These are phyloP conservation scores for Onychostruthus taczanowskii DNA, from an alignment of 2,113 vertebrate genomes.

Conservation along the genomic window DNA sequence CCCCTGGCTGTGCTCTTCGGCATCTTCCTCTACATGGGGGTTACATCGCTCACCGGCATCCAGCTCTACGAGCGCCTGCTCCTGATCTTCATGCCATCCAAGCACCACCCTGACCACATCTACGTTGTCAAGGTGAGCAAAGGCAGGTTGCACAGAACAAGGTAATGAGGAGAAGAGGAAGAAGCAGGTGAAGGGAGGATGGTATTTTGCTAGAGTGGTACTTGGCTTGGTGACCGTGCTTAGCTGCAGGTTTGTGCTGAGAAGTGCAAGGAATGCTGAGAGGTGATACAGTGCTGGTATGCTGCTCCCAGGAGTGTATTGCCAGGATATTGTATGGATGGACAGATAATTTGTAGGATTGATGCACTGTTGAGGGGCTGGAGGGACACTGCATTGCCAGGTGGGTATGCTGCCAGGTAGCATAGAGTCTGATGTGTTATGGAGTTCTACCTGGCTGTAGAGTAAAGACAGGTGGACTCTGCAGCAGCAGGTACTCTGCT, in stretches of 20 bases:
- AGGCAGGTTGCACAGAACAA: not conserved
- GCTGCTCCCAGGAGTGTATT: not conserved
- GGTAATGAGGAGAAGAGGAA: not conserved
- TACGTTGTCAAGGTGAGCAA: conserved; percentile 91
- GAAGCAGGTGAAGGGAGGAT: not conserved
- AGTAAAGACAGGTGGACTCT: not conserved
- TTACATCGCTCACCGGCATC: conserved; percentile 95
- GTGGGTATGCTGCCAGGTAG: not conserved
- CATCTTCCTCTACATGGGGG: conserved; percentile 98
- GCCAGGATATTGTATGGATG: not conserved
- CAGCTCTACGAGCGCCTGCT: conserved; percentile 94
- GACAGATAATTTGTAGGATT: not conserved
- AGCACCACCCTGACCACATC: conserved; percentile 95
- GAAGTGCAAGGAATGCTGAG: not conserved
- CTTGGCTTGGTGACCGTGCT: not conserved
- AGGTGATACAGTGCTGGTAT: not conserved
- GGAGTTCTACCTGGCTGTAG: not conserved
- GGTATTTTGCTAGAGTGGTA: not conserved
- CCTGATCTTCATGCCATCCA: conserved; percentile 94
- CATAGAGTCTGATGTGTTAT: not conserved
- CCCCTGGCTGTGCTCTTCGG: conserved; percentile 95
- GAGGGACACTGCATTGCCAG: not conserved
- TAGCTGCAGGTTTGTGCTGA: not conserved
- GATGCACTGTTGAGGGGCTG: not conserved
- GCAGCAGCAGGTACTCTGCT: not conserved